These are phyloP conservation scores for Gambusia holbrooki DNA, from an alignment of 2,113 vertebrate species.

Conservation along the genomic window DNA sequence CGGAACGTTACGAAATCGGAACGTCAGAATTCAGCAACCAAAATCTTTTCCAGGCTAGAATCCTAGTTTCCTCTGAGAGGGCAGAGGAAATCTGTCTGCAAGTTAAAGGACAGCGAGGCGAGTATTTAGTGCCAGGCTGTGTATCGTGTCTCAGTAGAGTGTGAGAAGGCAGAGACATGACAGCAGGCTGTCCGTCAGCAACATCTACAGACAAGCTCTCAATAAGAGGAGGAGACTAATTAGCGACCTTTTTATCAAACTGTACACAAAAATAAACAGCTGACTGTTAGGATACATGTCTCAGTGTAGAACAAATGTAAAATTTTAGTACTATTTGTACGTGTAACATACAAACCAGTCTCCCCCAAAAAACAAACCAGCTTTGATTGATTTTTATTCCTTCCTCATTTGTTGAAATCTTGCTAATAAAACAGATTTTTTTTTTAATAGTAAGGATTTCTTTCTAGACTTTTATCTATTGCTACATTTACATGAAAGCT, in stretches of 20 bases:
- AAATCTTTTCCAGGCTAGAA: conserved; percentile 5
- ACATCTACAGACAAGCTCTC: conserved; percentile 30
- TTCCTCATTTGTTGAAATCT: background rate
- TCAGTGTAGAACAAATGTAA: background rate
- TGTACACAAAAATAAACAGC: background rate
- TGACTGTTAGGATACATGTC: background rate
- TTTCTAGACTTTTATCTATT: conserved; percentile 35
- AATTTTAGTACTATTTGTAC: too few relatives aligned
- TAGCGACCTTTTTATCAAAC: background rate
- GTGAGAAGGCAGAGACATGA: conserved; percentile 50
- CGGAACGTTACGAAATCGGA: too few relatives aligned
- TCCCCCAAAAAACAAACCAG: too few relatives aligned
- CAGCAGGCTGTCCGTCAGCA: conserved; percentile 36
- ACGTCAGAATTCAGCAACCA: too few relatives aligned
- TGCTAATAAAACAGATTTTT: background rate
- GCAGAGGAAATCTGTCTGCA: conserved; percentile 21
- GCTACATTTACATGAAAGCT: conserved; percentile 51
- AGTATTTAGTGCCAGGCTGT: conserved; percentile 59
- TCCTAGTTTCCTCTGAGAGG: conserved; percentile 1
- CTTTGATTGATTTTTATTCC: background rate
- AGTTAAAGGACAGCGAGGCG: conserved; percentile 17
- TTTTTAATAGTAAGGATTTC: conserved; percentile 2
- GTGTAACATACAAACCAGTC: background rate
- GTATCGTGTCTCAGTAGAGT: conserved; percentile 45
- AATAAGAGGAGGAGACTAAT: conserved; percentile 4